Percentiles rank a stretch among this genome's conserved stretches.
phyloP scores from a whole-genome alignment of 2,888 invertebrate genomes.

The Synanthedon vespiformis region DNA sequence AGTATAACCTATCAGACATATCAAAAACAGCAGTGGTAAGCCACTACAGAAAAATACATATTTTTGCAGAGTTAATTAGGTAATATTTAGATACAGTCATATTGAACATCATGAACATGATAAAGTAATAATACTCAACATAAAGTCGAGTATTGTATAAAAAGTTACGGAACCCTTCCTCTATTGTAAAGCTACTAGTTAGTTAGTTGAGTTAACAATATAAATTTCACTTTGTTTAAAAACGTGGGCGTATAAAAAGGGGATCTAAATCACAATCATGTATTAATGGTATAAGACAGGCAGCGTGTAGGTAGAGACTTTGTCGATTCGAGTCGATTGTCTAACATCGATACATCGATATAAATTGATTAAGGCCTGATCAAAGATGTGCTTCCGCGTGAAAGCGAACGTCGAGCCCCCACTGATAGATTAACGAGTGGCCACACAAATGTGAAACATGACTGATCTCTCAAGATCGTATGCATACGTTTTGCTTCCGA shows the following conservation, averaged over 20 bases:
- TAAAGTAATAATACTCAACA: too few species aligned
- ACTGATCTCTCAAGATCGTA: not conserved
- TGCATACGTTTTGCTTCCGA: not conserved
- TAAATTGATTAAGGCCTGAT: constrained; percentile 52
- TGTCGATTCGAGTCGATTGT: constrained; percentile 38
- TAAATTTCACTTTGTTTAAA: not conserved
- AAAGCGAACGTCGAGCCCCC: constrained; percentile 24
- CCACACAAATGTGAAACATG: constrained; percentile 19
- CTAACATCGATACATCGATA: constrained; percentile 40
- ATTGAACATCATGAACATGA: too few species aligned
- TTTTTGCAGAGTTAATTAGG: too few species aligned
- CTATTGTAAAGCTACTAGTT: too few species aligned
- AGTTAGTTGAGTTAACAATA: too few species aligned
- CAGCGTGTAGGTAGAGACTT: constrained; percentile 41
- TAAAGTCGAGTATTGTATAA: too few species aligned
- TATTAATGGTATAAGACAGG: constrained; percentile 34
- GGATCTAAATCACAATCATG: constrained; percentile 17
- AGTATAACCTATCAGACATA: too few species aligned
- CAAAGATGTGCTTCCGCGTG: constrained; percentile 58
- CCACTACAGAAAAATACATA: too few species aligned
- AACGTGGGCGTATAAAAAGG: constrained; percentile 26
- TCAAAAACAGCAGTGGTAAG: too few species aligned
- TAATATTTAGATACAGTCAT: too few species aligned
- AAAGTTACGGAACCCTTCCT: too few species aligned
- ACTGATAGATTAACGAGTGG: constrained; percentile 29